These are phyloP conservation scores for Trachurus trachurus DNA, from an alignment of 2,797 vertebrate species.

Conservation along the genomic window DNA sequence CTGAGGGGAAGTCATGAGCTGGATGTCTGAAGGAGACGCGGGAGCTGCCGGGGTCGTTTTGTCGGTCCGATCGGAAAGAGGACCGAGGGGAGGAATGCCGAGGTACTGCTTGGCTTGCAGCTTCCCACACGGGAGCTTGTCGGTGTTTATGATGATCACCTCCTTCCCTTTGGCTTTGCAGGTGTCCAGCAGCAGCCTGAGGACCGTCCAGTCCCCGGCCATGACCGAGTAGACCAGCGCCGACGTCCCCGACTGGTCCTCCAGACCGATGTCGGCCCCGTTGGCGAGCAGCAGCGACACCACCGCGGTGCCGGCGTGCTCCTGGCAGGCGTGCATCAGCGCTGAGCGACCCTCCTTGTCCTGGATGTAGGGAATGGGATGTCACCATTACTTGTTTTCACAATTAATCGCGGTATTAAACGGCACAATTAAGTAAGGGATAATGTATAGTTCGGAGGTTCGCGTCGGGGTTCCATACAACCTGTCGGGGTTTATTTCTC, in stretches of 20 bases:
- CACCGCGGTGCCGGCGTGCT: constrained; percentile 88
- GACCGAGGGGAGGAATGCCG: constrained; percentile 80
- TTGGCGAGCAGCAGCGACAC: constrained; percentile 88
- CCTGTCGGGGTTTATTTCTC: no score
- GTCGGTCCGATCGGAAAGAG: constrained; percentile 70
- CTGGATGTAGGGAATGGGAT: constrained; percentile 91
- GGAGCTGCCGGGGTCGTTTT: constrained; percentile 46
- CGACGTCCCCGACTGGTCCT: constrained; percentile 90
- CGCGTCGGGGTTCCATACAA: no score
- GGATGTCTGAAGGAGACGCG: constrained; percentile 88
- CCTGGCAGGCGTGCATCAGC: constrained; percentile 92
- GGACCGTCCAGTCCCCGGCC: constrained; percentile 87
- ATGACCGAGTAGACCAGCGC: constrained; percentile 91
- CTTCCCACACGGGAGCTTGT: constrained; percentile 84
- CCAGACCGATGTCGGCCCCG: constrained; percentile 90
- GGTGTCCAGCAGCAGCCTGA: constrained; percentile 89
- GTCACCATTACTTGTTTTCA: no score
- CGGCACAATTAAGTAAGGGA: no score
- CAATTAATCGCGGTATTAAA: no score
- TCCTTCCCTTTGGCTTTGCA: constrained; percentile 93
- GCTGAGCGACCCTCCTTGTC: constrained; percentile 93
- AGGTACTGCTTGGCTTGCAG: constrained; percentile 88
- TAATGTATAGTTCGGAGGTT: no score
- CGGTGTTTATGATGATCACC: constrained; percentile 93
- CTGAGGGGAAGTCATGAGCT: constrained; percentile 86